Evolutionary conservation across 2,113 vertebrate genomes (phyloP), one percentile per base, ranked within the genome.

Genomic region (Eulacestoma nigropectus): DNA sequence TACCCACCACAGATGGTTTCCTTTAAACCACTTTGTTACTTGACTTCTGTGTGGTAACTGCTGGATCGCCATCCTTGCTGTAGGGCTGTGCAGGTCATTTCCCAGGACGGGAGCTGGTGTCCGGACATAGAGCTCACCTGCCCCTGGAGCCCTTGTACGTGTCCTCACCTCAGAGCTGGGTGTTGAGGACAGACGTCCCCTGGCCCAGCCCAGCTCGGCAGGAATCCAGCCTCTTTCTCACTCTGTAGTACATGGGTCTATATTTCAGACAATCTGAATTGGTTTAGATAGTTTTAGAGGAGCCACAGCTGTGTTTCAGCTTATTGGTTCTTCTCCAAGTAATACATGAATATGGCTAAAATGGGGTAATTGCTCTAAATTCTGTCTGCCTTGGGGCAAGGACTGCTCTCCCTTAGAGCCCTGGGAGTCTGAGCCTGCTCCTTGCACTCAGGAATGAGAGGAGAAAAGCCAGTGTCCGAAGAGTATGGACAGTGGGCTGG

Each of bases 141-240:
- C 5, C 27, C 7, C 14, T 23, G 2, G 29, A 30, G 47, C 84
- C 23, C 68, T 11, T 17, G 4, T 1, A 5, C 0, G 1, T 27
- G 21, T n/a, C 27, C 60, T 32, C 23, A 10, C 39, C 49, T 11
- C 26, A 5, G 33, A 32, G 35, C 33, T 30, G 70, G 29, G 12
- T 33, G 33, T 8, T 5, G 27, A 57, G 56, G 55, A 53, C 11
- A 6, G 16, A 17, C 1, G 13, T 32, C 30, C 84, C 44, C 49
- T 8, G 49, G 29, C 6, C 29, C 56, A 70, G 13, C 7, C 22
- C 52, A 37, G 69, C 37, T n/a, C n/a, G 55, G 39, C 70, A 27
- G 46, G 26, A 32, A 41, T 41, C 30, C 37, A 39, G 30, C 46
- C 16, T 65, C 29, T 12, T 49, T 29, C 33, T 59, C 30, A 63